Conservation (phyloP, 2,888 invertebrate genomes). For the Philhelius pedissequus region DNA sequence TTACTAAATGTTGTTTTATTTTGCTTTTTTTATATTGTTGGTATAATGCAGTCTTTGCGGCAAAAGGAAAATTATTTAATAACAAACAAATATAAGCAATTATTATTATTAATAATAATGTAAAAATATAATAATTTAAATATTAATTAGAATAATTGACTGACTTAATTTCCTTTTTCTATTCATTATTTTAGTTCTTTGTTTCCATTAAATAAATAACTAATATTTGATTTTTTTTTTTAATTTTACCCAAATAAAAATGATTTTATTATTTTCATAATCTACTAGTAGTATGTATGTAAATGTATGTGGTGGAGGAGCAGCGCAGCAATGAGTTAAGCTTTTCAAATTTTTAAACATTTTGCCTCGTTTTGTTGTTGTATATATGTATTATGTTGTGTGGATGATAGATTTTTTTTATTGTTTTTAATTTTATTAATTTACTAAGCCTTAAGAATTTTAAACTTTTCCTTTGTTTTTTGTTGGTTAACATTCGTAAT, state of each 20-base stretch:
- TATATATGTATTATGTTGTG: not conserved
- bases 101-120: conserved; percentile 25
- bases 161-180: conserved; percentile 50
- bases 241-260: conserved; percentile 39
- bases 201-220: conserved; percentile 53
- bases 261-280: conserved; percentile 5
- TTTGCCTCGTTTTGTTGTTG: not conserved
- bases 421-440: conserved; percentile 21
- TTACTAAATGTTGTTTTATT: conserved; percentile 46
- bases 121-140: conserved; percentile 62
- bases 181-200: conserved; percentile 24
- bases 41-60: conserved; percentile 79
- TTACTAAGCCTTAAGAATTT: conserved; percentile 54
- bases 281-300: conserved; percentile 41
- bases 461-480: conserved; percentile 53
- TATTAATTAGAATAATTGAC: conserved; percentile 65
- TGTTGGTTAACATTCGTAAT: conserved; percentile 48
- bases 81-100: conserved; percentile 32
- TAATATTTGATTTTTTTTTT: conserved; percentile 19
- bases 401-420: conserved; percentile 39
- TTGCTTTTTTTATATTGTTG: conserved; percentile 71
- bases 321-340: not conserved
- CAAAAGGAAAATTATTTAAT: conserved; percentile 72
- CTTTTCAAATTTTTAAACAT: not conserved
- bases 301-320: conserved; percentile 27